Percentiles rank a stretch among this genome's conserved stretches.
Evolutionary conservation across 2,888 invertebrate species (phyloP).

Genomic region (Ophonus ardosiacus): DNA sequence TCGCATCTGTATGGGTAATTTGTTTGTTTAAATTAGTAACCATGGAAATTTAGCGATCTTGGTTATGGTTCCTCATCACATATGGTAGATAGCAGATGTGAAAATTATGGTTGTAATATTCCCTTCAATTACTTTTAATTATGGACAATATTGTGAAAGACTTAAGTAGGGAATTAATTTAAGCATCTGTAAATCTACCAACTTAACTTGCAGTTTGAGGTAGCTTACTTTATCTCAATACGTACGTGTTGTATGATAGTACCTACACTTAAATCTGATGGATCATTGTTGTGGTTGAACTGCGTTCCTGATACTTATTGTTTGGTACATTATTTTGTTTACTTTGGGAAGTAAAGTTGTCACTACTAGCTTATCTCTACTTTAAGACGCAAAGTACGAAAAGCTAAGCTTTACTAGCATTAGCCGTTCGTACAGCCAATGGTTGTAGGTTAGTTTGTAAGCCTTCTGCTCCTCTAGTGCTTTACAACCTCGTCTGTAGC

Average conservation of each 20-base stretch:
- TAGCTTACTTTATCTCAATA: constrained; percentile 50
- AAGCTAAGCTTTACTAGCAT: constrained; percentile 29
- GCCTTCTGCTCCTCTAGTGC: constrained; percentile 45
- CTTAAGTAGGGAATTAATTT: background rate
- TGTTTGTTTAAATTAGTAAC: constrained; percentile 10
- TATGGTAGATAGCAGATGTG: constrained; percentile 27
- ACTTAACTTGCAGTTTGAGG: constrained; percentile 57
- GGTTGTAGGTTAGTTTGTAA: constrained; percentile 63
- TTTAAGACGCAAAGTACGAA: constrained; percentile 56
- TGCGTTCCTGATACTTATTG: constrained; percentile 59
- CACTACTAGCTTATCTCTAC: constrained; percentile 64
- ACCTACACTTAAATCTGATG: constrained; percentile 39
- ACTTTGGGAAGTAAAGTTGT: constrained; percentile 63
- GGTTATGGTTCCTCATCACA: constrained; percentile 32
- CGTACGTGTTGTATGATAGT: constrained; percentile 59
- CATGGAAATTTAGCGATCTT: constrained; percentile 20
- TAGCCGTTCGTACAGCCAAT: constrained; percentile 42
- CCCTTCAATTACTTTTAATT: background rate
- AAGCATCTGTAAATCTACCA: constrained; percentile 3
- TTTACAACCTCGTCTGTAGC: constrained; percentile 37
- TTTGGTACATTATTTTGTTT: constrained; percentile 62
- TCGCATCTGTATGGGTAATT: background rate
- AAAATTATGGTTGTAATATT: constrained; percentile 12
- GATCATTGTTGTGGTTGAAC: constrained; percentile 59
- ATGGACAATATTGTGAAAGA: background rate